Percentiles rank a stretch among this genome's conserved stretches.
These are phyloP conservation scores for Trypoxylon attenuatum DNA, from an alignment of 2,888 invertebrate genomes.

Conservation along the genomic window DNA sequence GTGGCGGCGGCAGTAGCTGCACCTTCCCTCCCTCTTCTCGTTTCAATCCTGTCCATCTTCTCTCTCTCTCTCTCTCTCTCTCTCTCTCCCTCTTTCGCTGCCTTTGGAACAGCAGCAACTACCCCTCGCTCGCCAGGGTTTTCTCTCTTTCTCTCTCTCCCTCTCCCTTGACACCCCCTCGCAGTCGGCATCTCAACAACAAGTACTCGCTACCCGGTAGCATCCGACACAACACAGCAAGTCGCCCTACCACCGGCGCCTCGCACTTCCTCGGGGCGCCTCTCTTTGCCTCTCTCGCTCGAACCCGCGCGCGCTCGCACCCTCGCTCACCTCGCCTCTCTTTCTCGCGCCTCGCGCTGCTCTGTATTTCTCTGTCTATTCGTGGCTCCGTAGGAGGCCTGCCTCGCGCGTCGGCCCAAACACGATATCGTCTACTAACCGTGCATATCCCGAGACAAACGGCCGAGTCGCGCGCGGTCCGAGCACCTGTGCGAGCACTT, in stretches of 20 bases:
- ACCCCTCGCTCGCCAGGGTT: constrained; percentile 67
- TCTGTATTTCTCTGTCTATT: constrained; percentile 14
- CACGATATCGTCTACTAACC: constrained; percentile 56
- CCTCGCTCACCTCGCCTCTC: constrained; percentile 20
- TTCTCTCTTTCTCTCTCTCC: constrained; percentile 19
- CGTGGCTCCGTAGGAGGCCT: constrained; percentile 46
- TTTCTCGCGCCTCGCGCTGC: constrained; percentile 4
- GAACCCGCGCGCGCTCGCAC: constrained; percentile 13
- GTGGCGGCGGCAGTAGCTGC: no score
- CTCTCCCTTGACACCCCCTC: constrained; percentile 31
- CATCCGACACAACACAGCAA: constrained; percentile 73
- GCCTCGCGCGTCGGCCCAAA: constrained; percentile 49
- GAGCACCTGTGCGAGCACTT: constrained; percentile 28
- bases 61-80: constrained; percentile 17
- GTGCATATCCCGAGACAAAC: constrained; percentile 57
- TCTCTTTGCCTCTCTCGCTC: constrained; percentile 17
- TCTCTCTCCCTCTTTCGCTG: constrained; percentile 31
- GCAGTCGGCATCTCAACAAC: constrained; percentile 70
- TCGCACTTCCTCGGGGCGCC: constrained; percentile 12
- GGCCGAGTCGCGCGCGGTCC: constrained; percentile 27
- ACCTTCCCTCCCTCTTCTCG: background rate
- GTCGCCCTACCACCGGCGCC: constrained; percentile 62
- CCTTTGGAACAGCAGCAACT: constrained; percentile 70
- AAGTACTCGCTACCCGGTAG: constrained; percentile 71
- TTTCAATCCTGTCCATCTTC: constrained; percentile 16